phyloP scores from a whole-genome alignment of 2,888 invertebrate genomes.

The Phragmatobia fuliginosa region DNA sequence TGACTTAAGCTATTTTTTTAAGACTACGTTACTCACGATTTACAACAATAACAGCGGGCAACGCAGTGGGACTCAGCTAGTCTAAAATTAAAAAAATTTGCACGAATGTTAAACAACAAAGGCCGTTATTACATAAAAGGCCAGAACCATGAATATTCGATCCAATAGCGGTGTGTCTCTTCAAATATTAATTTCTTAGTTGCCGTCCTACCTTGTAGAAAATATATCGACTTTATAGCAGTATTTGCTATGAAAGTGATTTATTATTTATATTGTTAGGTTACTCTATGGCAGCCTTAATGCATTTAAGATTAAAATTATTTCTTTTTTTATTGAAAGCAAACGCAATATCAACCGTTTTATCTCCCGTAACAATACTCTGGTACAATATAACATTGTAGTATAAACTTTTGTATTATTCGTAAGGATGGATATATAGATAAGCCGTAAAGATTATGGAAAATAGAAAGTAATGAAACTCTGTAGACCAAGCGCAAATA shows the following conservation, averaged over 20 bases:
- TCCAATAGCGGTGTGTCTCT: constrained; percentile 11
- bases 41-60: no score
- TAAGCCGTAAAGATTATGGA: neutral
- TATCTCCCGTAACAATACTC: neutral
- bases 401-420: neutral
- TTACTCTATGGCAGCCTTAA: neutral
- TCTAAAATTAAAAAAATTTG: neutral
- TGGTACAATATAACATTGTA: neutral
- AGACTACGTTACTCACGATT: no score
- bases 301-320: neutral
- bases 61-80: neutral
- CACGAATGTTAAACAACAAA: neutral
- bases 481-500: neutral
- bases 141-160: constrained; percentile 9
- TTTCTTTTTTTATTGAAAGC: neutral
- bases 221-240: constrained; percentile 1
- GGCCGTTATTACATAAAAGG: neutral
- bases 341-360: neutral
- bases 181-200: constrained; percentile 10
- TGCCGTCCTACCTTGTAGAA: constrained; percentile 5
- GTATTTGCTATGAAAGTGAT: neutral
- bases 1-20: no score
- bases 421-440: neutral
- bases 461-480: neutral
- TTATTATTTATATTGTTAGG: neutral